Base-by-base conservation (phyloP, 2,888 invertebrate species). In the Drosophila maculinotata region DNA sequence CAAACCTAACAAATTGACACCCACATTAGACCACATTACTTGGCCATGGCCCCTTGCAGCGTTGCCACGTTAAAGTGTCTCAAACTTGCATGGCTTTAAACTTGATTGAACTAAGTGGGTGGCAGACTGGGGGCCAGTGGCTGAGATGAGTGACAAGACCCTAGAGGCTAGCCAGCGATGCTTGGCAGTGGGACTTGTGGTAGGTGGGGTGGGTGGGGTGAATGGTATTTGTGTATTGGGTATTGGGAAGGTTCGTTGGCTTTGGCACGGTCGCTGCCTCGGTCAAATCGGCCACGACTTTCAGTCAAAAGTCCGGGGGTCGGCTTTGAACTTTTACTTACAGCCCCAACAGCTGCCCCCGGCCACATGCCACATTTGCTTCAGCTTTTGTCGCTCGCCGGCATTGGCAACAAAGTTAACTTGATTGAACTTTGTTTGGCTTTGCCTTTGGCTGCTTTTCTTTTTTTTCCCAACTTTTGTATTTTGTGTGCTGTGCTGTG, bases 401-500 rank as follows among this genome's bases (percentile, higher is more conserved):
- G 49, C 69, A 69, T 82, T 79, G 79, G 76, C 73, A 82, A 82
- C 82, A 82, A 82, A 82, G 82, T 81, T 82, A 82, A 82, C 84
- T 84, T 82, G 84, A 82, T 82, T 82, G 82, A 84, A 82, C 82
- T 82, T 82, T 82, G 84, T 84, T 82, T 81, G 84, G 81, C 80
- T 81, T 76, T 78, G 78, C 76, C 83, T 75, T 79, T 72, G 68
- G 81, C 76, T 79, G 74, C 64, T 83, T 80, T 76, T 62, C 71
- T 53, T 80, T 62, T 54, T 76, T 57, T 38, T 39, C 15, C 25
- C 48, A 65, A 62, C 49, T 64, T 71, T 62, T 65, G 30, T 68
- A 28, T 41, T 53, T 42, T 54, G 36, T 42, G 35, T 47, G 44
- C 41, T 51, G 53, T 45, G n/a, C n/a, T 48, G 52, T 47, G 63